Evolutionary conservation across 2,888 invertebrate genomes (phyloP), one percentile per base, ranked within the genome.

Genomic region (Leptinotarsa haldemani): DNA sequence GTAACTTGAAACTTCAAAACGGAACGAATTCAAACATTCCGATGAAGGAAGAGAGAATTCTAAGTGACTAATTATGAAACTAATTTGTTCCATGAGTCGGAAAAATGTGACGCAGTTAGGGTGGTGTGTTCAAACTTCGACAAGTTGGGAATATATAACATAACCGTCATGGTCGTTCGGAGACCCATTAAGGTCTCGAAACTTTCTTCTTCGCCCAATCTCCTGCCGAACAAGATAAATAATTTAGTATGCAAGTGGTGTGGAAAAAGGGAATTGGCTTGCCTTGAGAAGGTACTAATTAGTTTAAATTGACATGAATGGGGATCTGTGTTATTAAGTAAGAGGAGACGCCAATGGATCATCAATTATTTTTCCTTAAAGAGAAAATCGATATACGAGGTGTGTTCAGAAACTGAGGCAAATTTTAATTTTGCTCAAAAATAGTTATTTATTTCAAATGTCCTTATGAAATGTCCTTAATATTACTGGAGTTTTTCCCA

Each of bases 51-150:
- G 20, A 67, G 53, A 13, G 13, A n/a, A 56, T 46, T 72, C 73
- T 77, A 79, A 75, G 80, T 80, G 80, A 82, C 82, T 83, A 82
- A 83, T 82, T 81, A 81, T 76, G 30, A 71, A 75, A 78, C 80
- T 82, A 82, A 83, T 83, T 83, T 82, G 82, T 81, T 82, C 77
- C 75, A 77, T 71, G 66, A 74, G 77, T 75, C 75, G 77, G 74
- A 78, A 78, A 80, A 80, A 79, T 77, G 77, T 75, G 76, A 75
- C 79, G 78, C 74, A 67, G 71, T 72, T 74, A 74, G 65, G 69
- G 67, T 69, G 40, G 70, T 64, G 65, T 70, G 40, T 30, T 22
- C 16, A 61, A 76, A 76, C 68, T 75, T 76, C 75, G 76, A 76
- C 75, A 76, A 77, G 74, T 76, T 74, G 63, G 64, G 58, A 69